phyloP scores from a whole-genome alignment of 2,888 invertebrate genomes.

The Molorchus minor region DNA sequence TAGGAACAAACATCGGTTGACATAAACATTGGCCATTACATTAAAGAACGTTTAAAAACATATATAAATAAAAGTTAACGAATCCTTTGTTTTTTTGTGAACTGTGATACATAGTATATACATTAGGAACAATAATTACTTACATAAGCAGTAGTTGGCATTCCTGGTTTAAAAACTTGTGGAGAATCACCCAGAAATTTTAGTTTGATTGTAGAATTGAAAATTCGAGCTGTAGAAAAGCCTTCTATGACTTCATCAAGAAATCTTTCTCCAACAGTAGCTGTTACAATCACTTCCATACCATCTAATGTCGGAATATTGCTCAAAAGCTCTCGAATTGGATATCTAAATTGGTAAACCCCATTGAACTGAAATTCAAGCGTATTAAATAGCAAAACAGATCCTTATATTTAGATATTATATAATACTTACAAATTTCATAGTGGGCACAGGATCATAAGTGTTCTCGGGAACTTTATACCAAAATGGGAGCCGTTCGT shows the following conservation, averaged over 20 bases:
- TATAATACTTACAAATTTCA: conserved; percentile 72
- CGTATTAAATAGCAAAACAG: conserved; percentile 7
- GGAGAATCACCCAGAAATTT: conserved; percentile 89
- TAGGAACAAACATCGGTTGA: no score
- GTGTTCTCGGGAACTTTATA: conserved; percentile 71
- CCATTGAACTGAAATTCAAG: conserved; percentile 78
- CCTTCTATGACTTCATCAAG: conserved; percentile 87
- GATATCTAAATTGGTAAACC: conserved; percentile 86
- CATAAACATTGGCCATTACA: no score
- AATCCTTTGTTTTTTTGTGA: no score
- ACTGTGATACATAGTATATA: no score
- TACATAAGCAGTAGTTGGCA: conserved; percentile 89
- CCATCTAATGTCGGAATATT: conserved; percentile 75
- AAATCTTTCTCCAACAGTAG: conserved; percentile 88
- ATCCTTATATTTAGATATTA: background rate
- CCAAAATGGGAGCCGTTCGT: conserved; percentile 86
- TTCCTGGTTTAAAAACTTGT: conserved; percentile 94
- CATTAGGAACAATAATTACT: conserved; percentile 57
- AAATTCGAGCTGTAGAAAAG: conserved; percentile 86
- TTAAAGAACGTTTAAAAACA: no score
- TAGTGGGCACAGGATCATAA: conserved; percentile 71
- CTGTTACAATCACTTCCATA: conserved; percentile 84
- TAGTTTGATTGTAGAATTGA: conserved; percentile 84
- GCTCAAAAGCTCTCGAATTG: conserved; percentile 79
- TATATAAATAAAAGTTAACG: no score